Conservation (phyloP, 2,888 invertebrate genomes). For the Drosophila ustulata region DNA sequence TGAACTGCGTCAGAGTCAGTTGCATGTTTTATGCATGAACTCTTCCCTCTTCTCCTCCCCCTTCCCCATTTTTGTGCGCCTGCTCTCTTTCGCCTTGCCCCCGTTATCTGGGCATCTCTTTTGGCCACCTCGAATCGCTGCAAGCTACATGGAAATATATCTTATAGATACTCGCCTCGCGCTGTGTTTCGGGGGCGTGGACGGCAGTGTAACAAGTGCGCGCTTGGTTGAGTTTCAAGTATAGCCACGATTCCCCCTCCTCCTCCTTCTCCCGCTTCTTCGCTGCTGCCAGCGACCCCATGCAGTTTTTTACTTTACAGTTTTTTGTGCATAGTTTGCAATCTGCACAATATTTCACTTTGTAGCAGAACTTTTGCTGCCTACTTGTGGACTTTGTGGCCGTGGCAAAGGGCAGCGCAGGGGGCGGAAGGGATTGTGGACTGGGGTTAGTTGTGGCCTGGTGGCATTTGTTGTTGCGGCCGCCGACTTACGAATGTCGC, state of each 20-base stretch:
- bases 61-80: background rate
- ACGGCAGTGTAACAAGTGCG: slow-evolving; percentile 59
- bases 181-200: slow-evolving; percentile 22
- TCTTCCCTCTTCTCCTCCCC: slow-evolving; percentile 10
- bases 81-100: slow-evolving; percentile 1
- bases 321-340: slow-evolving; percentile 49
- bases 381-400: slow-evolving; percentile 25
- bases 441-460: background rate
- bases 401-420: background rate
- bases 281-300: slow-evolving; percentile 30
- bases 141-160: slow-evolving; percentile 37
- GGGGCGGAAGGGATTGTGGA: background rate
- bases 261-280: no score
- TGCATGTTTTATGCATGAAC: slow-evolving; percentile 72
- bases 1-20: slow-evolving; percentile 57
- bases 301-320: slow-evolving; percentile 33
- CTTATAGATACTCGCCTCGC: slow-evolving; percentile 50
- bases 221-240: slow-evolving; percentile 60
- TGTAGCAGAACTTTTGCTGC: slow-evolving; percentile 50
- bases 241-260: slow-evolving; percentile 7
- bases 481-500: slow-evolving; percentile 38
- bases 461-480: slow-evolving; percentile 29
- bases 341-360: slow-evolving; percentile 54
- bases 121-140: slow-evolving; percentile 1
- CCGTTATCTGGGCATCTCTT: slow-evolving; percentile 1